Evolutionary conservation across 30 jellyfish, hydroid and myxozoan genomes (phyloP).

Genomic region (Aurelia sp.): DNA sequence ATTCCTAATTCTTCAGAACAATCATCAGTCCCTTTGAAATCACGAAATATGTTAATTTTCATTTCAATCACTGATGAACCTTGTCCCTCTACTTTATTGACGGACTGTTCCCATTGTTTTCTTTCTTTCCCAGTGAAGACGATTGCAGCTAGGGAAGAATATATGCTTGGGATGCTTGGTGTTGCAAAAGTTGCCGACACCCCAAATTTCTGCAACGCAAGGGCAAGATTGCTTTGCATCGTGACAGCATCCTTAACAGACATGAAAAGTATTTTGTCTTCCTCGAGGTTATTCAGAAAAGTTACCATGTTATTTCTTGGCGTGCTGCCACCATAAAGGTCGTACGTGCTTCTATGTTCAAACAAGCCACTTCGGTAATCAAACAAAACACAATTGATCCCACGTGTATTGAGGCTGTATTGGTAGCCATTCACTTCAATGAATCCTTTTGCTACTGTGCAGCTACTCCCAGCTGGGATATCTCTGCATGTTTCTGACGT

Average conservation of each 20-base stretch:
- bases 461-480: background rate
- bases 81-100: background rate
- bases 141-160: conserved; percentile 41
- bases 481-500: background rate
- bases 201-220: conserved; percentile 42
- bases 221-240: background rate
- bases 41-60: conserved; percentile 28
- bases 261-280: conserved; percentile 35
- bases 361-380: conserved; percentile 60
- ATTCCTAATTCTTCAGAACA: conserved; percentile 62
- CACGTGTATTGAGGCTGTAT: conserved; percentile 11
- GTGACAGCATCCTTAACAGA: background rate
- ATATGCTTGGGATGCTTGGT: background rate
- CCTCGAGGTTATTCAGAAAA: conserved; percentile 9
- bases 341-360: conserved; percentile 28
- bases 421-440: conserved; percentile 41
- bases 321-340: background rate
- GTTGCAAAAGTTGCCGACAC: conserved; percentile 53
- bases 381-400: conserved; percentile 24
- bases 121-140: conserved; percentile 46
- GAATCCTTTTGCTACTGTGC: background rate
- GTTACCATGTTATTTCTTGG: background rate
- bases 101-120: conserved; percentile 39
- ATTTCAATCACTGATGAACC: background rate
- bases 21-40: conserved; percentile 32